phyloP scores from a whole-genome alignment of 2,797 vertebrate genomes.

The Trichosurus vulpecula region DNA sequence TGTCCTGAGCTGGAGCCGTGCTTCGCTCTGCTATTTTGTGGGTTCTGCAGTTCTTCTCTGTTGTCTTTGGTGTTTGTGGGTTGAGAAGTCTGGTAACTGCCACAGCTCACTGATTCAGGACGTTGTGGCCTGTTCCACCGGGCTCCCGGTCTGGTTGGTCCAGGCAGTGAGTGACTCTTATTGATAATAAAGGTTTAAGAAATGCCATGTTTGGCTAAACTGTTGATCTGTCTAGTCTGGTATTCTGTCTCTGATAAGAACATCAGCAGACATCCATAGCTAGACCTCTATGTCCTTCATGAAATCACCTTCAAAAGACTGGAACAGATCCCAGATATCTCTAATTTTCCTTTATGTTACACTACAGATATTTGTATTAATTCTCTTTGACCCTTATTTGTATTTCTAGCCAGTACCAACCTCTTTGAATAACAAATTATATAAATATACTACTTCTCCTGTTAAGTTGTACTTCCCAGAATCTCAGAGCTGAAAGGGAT shows the following conservation, averaged over 20 bases:
- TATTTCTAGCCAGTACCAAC: neutral
- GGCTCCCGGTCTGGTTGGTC: too few species aligned
- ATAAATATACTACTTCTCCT: neutral
- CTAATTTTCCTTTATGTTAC: neutral
- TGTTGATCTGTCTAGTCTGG: fast-evolving
- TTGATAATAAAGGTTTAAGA: neutral
- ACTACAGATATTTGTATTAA: neutral
- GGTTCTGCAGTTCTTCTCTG: too few species aligned
- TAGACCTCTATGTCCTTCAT: too few species aligned
- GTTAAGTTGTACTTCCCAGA: neutral
- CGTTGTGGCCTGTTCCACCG: too few species aligned
- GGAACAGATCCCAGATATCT: neutral
- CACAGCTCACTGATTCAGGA: too few species aligned
- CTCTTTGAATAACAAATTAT: neutral
- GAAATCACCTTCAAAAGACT: neutral
- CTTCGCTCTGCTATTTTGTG: too few species aligned
- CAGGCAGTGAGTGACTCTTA: neutral
- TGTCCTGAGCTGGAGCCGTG: too few species aligned
- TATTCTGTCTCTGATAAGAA: too few species aligned
- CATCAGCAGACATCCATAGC: too few species aligned
- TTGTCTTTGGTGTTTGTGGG: too few species aligned
- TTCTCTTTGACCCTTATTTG: neutral
- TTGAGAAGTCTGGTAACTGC: too few species aligned
- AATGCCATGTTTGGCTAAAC: neutral
- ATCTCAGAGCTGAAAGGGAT: neutral